phyloP scores from a whole-genome alignment of 2,113 vertebrate genomes.

The Planiliza haematocheilus region DNA sequence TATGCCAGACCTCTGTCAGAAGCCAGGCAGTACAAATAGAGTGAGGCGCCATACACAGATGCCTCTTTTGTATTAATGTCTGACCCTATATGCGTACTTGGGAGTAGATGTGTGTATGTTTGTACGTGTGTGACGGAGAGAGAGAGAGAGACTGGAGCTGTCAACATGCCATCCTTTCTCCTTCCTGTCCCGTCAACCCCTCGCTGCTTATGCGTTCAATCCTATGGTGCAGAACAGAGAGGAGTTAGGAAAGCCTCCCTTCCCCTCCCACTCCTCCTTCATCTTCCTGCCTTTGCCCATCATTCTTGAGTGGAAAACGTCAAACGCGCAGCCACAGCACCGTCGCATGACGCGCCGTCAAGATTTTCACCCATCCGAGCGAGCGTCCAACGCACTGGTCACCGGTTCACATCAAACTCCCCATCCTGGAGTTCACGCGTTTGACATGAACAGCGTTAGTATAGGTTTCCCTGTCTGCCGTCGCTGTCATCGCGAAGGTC shows the following conservation, averaged over 20 bases:
- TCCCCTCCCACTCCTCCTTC: constrained; percentile 17
- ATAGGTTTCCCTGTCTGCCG: background rate
- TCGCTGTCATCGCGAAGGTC: constrained; percentile 48
- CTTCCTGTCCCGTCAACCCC: constrained; percentile 54
- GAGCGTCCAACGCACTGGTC: background rate
- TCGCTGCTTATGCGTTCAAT: constrained; percentile 32
- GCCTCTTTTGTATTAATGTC: constrained; percentile 27
- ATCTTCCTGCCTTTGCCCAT: constrained; percentile 41
- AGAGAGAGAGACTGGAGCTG: constrained; percentile 42
- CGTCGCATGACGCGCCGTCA: constrained; percentile 34
- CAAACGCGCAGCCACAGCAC: constrained; percentile 20
- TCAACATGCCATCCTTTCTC: constrained; percentile 57
- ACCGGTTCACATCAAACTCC: constrained; percentile 29
- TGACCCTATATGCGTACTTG: constrained; percentile 14
- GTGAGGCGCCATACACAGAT: background rate
- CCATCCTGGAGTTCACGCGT: constrained; percentile 20
- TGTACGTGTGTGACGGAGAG: background rate
- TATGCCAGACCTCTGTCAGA: constrained; percentile 1
- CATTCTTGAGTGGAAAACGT: constrained; percentile 29
- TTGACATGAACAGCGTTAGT: constrained; percentile 20
- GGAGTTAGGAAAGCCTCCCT: constrained; percentile 45
- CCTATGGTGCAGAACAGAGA: constrained; percentile 56
- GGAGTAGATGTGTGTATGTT: constrained; percentile 9
- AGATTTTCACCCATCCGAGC: constrained; percentile 21
- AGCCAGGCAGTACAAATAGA: background rate